These are phyloP conservation scores for Tretioscincus oriximinensis DNA, from an alignment of 2,113 vertebrate species.

Conservation along the genomic window DNA sequence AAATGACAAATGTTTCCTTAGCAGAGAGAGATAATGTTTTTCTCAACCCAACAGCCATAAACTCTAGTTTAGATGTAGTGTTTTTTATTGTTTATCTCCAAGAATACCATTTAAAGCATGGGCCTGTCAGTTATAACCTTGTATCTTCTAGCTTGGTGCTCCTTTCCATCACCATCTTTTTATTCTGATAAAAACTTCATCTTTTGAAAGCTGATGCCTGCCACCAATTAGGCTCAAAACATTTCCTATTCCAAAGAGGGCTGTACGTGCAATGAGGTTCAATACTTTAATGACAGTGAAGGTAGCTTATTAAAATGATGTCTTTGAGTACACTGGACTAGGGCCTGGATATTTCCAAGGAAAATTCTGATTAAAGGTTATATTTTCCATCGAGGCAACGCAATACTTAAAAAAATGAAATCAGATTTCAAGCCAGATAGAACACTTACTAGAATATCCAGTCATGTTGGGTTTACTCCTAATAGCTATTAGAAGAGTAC, in stretches of 20 bases:
- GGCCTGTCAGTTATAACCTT: conserved; percentile 32
- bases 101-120: conserved; percentile 27
- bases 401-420: neutral
- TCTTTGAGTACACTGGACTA: conserved; percentile 15
- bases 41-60: conserved; percentile 28
- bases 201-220: conserved; percentile 27
- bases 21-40: conserved; percentile 41
- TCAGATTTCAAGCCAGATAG: neutral
- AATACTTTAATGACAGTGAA: conserved; percentile 46
- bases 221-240: conserved; percentile 45
- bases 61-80: conserved; percentile 17
- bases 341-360: conserved; percentile 19
- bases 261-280: conserved; percentile 36
- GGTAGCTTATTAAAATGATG: conserved; percentile 31
- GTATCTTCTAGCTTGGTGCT: conserved; percentile 16
- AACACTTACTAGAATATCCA: neutral
- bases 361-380: conserved; percentile 12
- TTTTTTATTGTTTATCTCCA: conserved; percentile 24
- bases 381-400: neutral
- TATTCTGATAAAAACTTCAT: conserved; percentile 23
- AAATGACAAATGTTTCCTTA: conserved; percentile 37
- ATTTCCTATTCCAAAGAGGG: conserved; percentile 42
- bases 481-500: too few species aligned
- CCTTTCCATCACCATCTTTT: conserved; percentile 19
- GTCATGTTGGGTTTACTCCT: too few species aligned